These are phyloP conservation scores for Torymus auratus DNA, from an alignment of 2,888 invertebrate genomes.

Conservation along the genomic window DNA sequence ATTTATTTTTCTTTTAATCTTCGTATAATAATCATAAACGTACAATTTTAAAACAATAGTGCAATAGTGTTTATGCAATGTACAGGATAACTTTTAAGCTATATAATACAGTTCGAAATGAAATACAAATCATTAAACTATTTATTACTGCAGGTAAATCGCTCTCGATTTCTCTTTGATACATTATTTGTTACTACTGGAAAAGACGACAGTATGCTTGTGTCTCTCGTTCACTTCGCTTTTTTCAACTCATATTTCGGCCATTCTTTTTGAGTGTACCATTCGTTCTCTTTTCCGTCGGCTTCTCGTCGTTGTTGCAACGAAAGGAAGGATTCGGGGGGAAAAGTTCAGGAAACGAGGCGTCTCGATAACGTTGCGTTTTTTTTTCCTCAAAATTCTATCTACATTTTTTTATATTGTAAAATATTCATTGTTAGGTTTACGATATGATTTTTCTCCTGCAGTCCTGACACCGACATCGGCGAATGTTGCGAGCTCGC, in stretches of 20 bases:
- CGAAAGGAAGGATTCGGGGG: slow-evolving; percentile 46
- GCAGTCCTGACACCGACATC: slow-evolving; percentile 60
- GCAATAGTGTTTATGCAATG: slow-evolving; percentile 75
- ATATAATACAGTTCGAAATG: slow-evolving; percentile 75
- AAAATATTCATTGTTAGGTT: slow-evolving; percentile 76
- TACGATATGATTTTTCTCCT: slow-evolving; percentile 75
- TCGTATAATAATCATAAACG: slow-evolving; percentile 75
- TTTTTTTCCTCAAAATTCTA: slow-evolving; percentile 70
- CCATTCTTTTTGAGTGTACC: slow-evolving; percentile 48
- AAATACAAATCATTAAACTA: slow-evolving; percentile 76
- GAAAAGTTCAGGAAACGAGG: slow-evolving; percentile 51
- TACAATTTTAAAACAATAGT: slow-evolving; percentile 76
- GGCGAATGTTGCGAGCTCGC: slow-evolving; percentile 62
- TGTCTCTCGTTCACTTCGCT: slow-evolving; percentile 49
- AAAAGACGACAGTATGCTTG: slow-evolving; percentile 50
- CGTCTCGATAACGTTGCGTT: slow-evolving; percentile 62
- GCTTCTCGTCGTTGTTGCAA: slow-evolving; percentile 52
- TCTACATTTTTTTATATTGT: slow-evolving; percentile 75
- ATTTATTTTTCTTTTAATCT: slow-evolving; percentile 74
- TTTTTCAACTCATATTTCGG: slow-evolving; percentile 31
- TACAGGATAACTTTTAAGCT: slow-evolving; percentile 76
- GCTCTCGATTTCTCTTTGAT: slow-evolving; percentile 67
- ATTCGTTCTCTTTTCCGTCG: slow-evolving; percentile 53
- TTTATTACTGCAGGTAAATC: slow-evolving; percentile 71
- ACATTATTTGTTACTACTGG: slow-evolving; percentile 74